Percentiles rank a stretch among this genome's conserved stretches.
These are phyloP conservation scores for Melanotus villosus DNA, from an alignment of 2,888 invertebrate genomes.

Conservation along the genomic window DNA sequence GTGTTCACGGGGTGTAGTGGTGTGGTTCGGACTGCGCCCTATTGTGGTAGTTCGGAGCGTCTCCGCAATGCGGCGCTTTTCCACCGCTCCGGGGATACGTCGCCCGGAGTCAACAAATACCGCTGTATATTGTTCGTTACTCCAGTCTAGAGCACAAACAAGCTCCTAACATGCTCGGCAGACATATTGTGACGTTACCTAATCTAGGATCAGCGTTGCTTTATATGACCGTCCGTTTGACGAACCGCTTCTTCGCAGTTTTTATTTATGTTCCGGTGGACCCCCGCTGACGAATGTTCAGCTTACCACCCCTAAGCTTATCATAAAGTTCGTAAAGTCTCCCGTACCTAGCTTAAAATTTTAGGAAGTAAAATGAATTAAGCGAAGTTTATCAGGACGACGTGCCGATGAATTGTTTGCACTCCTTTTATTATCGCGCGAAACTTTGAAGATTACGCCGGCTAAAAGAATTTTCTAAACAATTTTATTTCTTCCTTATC, in stretches of 20 bases:
- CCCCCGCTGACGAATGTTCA: background rate
- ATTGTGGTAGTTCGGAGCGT: constrained; percentile 43
- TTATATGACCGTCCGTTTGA: constrained; percentile 24
- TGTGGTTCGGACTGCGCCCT: constrained; percentile 39
- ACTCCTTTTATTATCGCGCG: background rate
- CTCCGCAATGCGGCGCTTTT: constrained; percentile 52
- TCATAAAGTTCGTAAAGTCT: constrained; percentile 8
- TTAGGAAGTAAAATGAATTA: constrained; percentile 5
- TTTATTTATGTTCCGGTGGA: constrained; percentile 13
- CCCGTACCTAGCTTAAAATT: background rate
- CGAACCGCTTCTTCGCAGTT: constrained; percentile 26
- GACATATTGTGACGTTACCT: constrained; percentile 51
- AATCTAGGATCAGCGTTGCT: constrained; percentile 49
- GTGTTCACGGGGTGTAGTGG: constrained; percentile 34
- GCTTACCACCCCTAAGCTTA: constrained; percentile 14
- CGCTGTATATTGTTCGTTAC: constrained; percentile 49
- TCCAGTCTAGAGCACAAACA: constrained; percentile 49
- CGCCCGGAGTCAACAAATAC: constrained; percentile 52
- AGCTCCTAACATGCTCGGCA: constrained; percentile 48
- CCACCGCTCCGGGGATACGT: constrained; percentile 41
- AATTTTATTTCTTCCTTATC: constrained; percentile 24
- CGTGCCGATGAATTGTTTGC: constrained; percentile 21
- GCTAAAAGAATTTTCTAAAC: constrained; percentile 19
- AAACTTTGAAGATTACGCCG: constrained; percentile 7
- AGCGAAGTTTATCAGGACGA: constrained; percentile 18